Evolutionary conservation across 2,797 vertebrate species (phyloP).

Genomic region (Phalanger gymnotis): DNA sequence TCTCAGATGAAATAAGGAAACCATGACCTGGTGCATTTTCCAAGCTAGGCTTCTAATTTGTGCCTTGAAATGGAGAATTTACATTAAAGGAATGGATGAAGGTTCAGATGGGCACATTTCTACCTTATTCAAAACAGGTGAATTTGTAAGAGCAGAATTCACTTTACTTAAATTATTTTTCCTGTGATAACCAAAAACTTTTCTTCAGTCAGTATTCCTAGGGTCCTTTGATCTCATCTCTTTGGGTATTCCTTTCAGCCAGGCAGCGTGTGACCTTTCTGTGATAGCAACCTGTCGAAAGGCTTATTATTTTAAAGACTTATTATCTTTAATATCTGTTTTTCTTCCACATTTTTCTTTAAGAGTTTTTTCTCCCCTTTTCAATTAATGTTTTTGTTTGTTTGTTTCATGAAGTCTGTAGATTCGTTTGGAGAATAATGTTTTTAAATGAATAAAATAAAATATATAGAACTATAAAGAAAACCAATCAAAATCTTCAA

Average conservation of each 20-base stretch:
- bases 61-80: constrained; percentile 29
- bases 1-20: constrained; percentile 44
- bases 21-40: constrained; percentile 54
- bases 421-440: background rate
- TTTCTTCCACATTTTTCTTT: constrained; percentile 34
- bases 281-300: background rate
- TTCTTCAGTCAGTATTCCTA: background rate
- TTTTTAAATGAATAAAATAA: background rate
- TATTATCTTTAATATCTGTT: constrained; percentile 41
- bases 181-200: constrained; percentile 17
- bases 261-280: background rate
- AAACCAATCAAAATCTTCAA: background rate
- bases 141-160: constrained; percentile 46
- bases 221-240: background rate
- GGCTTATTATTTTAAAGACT: constrained; percentile 30
- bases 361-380: background rate
- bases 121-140: constrained; percentile 59
- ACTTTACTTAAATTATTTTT: constrained; percentile 66
- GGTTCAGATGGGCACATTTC: constrained; percentile 55
- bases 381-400: background rate
- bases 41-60: constrained; percentile 47
- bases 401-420: background rate
- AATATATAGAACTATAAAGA: background rate
- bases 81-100: constrained; percentile 41
- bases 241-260: background rate